A percentile compares a stretch with the other conserved stretches of the same genome.
Conservation (phyloP, 1,140 invertebrate species). For the Coelopa frigida region DNA sequence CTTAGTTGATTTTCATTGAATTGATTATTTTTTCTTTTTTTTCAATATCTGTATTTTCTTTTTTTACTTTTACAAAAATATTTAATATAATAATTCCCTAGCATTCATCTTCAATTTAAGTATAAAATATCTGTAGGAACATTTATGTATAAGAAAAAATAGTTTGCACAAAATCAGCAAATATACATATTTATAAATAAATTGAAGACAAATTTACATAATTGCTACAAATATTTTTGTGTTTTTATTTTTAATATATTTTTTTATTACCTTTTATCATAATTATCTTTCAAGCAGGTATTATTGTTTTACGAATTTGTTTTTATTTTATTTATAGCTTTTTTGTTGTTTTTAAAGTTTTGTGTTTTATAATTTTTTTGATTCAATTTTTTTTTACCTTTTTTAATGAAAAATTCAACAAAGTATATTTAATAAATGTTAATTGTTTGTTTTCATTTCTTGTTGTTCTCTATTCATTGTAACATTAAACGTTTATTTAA, state of each 20-base stretch:
- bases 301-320: constrained; percentile 1
- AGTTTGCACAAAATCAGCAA: no score
- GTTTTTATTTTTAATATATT: constrained; percentile 1
- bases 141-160: no score
- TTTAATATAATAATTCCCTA: no score
- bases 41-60: background rate
- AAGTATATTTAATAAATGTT: no score
- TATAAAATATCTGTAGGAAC: no score
- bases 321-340: constrained; percentile 8
- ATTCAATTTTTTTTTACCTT: constrained; percentile 5
- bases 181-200: no score
- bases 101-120: constrained; percentile 11
- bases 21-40: constrained; percentile 4
- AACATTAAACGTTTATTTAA: constrained; percentile 8
- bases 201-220: constrained; percentile 4
- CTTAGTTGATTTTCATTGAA: background rate
- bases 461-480: constrained; percentile 4
- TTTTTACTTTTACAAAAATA: background rate
- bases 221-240: background rate
- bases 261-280: background rate
- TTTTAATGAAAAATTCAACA: no score
- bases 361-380: constrained; percentile 4
- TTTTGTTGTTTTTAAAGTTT: constrained; percentile 9
- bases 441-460: background rate
- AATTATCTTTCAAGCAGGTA: constrained; percentile 1